Conservation (phyloP, 1,140 invertebrate genomes). For the Hypsibius dujardini region DNA sequence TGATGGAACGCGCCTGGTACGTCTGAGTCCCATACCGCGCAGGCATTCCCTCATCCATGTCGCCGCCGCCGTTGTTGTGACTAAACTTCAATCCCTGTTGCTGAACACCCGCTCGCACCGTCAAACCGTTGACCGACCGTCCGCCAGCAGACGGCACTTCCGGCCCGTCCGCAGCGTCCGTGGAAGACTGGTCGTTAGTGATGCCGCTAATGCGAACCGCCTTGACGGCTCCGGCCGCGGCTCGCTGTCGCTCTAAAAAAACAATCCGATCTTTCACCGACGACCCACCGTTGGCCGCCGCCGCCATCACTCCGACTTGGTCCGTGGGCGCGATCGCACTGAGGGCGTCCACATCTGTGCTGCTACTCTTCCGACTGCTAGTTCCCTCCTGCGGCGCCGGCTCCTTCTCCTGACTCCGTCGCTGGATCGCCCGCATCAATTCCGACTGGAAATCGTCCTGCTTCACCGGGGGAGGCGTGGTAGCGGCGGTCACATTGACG, state of each 20-base stretch:
- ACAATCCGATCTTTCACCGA: constrained; percentile 11
- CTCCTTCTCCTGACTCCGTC: background rate
- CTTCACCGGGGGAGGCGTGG: background rate
- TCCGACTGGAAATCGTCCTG: constrained; percentile 13
- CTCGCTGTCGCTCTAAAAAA: background rate
- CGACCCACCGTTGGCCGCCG: background rate
- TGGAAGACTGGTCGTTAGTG: constrained; percentile 13
- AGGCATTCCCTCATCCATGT: background rate
- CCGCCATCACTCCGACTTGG: background rate
- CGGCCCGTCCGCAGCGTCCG: too few relatives aligned
- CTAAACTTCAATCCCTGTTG: too few relatives aligned
- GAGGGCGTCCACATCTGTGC: constrained; percentile 6
- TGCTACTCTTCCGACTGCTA: background rate
- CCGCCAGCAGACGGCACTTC: too few relatives aligned
- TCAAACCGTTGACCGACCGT: too few relatives aligned
- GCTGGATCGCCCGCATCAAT: constrained; percentile 1
- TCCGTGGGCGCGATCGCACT: background rate
- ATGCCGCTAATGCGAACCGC: constrained; percentile 3
- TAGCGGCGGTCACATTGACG: background rate
- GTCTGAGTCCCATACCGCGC: background rate
- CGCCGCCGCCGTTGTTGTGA: constrained; percentile 3
- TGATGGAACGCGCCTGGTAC: too few relatives aligned
- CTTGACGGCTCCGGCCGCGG: background rate
- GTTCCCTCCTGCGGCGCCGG: background rate
- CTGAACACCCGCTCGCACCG: too few relatives aligned